Base-by-base conservation (phyloP, 2,888 invertebrate genomes). In the Harpalus rubripes region DNA sequence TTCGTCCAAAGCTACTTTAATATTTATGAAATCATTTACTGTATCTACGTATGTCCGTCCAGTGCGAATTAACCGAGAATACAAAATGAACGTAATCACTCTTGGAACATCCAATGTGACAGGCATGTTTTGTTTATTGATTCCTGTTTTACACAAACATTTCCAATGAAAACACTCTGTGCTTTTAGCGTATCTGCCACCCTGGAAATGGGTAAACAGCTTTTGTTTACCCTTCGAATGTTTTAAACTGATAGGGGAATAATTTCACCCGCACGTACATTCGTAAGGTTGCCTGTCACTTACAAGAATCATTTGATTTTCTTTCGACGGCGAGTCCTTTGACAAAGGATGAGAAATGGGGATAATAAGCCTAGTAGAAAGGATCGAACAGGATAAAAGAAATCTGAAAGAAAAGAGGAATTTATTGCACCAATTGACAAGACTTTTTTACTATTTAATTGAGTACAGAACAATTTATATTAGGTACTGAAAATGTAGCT, bases 221-320 rank as follows among this genome's bases (percentile, higher is more conserved):
- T 52, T 52, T 52, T 52, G 44, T 52, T 52, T 52, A 52, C 12
- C 44, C 12, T 52, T 52, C 44, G 6, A 52, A 52, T 52, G 44
- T 52, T 52, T 52, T 52, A 52, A 52, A 52, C 44, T 52, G 44
- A 52, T 52, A 8, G 44, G 32, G 12, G 44, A 52, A 52, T 52
- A 52, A 52, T 52, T 52, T 52, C 10, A 12, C 44, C 44, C 3
- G 32, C 44, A 5, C 12, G 44, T 10, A 10, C 1, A 12, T 52
- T 52, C 10, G 10, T 52, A 52, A 6, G 4, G 32, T 32, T 4
- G 44, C 44, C 44, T 12, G 22, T 8, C 63, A 26, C 26, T 26
- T 63, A 63, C 32, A 63, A 63, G 16, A 63, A 63, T 63, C 7
- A 26, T 26, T 63, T 26, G 63, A 63, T 63, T 63, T 61, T 32